phyloP scores from a whole-genome alignment of 2,113 vertebrate species.

The Pedionomus torquatus region DNA sequence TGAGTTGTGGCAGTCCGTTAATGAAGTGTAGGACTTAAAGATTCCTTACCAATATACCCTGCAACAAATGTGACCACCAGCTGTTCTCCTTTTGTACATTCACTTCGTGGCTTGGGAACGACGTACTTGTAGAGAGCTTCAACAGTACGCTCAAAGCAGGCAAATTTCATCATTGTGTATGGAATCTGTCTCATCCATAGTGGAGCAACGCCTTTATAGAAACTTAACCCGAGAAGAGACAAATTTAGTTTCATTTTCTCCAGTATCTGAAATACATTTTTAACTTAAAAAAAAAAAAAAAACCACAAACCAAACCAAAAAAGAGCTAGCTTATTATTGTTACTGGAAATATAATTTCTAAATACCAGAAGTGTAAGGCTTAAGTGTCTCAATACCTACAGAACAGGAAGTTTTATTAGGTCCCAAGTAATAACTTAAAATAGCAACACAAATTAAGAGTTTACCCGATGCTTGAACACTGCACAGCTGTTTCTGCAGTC shows the following conservation, averaged over 20 bases:
- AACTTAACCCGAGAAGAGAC: slow-evolving; percentile 74
- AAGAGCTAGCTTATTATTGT: neutral
- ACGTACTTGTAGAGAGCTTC: slow-evolving; percentile 92
- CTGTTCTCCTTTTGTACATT: slow-evolving; percentile 92
- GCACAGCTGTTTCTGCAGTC: neutral
- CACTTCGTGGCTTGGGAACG: slow-evolving; percentile 94
- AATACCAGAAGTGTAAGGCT: neutral
- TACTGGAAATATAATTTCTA: neutral
- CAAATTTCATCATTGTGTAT: slow-evolving; percentile 99
- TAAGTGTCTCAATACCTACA: neutral
- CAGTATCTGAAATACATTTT: neutral
- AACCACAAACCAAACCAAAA: neutral
- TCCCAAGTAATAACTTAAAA: neutral
- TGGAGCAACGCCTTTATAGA: slow-evolving; percentile 97
- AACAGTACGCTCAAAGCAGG: slow-evolving; percentile 98
- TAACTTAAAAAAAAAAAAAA: neutral
- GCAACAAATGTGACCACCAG: slow-evolving; percentile 95
- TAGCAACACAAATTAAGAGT: neutral
- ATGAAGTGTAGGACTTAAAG: neutral
- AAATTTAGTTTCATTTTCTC: neutral
- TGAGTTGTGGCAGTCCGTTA: neutral
- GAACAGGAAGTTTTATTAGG: neutral
- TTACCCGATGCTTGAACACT: neutral
- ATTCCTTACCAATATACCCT: slow-evolving; percentile 93
- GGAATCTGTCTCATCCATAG: slow-evolving; percentile 99